Percentiles rank a stretch among this genome's conserved stretches.
Conservation (phyloP, 2,888 invertebrate genomes). For the Allacma fusca region DNA sequence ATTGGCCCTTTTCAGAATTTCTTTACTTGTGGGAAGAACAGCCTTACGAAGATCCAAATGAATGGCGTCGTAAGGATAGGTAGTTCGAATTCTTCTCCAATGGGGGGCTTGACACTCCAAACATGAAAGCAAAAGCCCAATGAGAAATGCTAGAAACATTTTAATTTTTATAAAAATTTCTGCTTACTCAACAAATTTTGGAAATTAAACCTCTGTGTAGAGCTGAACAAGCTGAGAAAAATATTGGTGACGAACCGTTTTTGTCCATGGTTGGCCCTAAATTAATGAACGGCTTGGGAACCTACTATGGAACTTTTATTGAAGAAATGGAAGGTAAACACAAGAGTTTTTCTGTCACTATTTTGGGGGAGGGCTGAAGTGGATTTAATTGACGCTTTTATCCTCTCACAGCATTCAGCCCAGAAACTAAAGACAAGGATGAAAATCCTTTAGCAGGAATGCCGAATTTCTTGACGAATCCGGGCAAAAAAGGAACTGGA, state of each 20-base stretch:
- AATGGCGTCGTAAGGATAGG: constrained; percentile 50
- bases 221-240: constrained; percentile 23
- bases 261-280: constrained; percentile 46
- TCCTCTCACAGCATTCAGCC: constrained; percentile 62
- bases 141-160: no score
- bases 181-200: no score
- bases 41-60: constrained; percentile 53
- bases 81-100: no score
- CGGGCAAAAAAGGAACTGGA: constrained; percentile 66
- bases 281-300: constrained; percentile 65
- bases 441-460: constrained; percentile 47
- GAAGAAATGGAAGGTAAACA: constrained; percentile 57
- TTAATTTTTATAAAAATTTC: no score
- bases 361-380: no score
- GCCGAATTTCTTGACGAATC: constrained; percentile 63
- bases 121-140: no score
- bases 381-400: no score
- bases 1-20: constrained; percentile 58
- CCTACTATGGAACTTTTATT: constrained; percentile 68
- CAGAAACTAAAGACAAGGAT: constrained; percentile 47
- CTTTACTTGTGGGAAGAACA: constrained; percentile 55
- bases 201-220: no score
- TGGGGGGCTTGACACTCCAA: no score
- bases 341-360: background rate
- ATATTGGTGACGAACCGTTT: constrained; percentile 49